Conservation (phyloP, 2,888 invertebrate genomes). For the Asteroscopus sphinx region DNA sequence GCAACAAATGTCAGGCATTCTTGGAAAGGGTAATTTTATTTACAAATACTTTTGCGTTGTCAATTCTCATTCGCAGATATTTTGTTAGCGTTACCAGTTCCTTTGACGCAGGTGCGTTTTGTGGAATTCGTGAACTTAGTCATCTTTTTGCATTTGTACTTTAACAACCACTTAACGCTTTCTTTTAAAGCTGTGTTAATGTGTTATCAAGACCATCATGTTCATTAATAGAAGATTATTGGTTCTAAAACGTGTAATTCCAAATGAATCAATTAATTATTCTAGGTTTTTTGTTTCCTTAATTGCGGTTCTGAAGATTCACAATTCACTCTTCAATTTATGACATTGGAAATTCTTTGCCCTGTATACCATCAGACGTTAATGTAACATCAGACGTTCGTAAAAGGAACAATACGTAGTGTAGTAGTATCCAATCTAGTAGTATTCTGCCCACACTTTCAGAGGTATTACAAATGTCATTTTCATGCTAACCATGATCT, state of each 20-base stretch:
- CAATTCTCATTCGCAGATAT: constrained; percentile 46
- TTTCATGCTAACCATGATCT: neutral
- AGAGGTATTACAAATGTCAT: too few relatives aligned
- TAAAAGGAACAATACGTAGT: too few relatives aligned
- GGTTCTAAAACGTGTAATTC: too few relatives aligned
- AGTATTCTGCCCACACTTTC: too few relatives aligned
- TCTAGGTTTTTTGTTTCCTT: too few relatives aligned
- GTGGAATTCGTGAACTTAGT: constrained; percentile 11
- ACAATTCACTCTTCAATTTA: neutral
- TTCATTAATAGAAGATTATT: neutral
- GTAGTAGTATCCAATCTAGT: too few relatives aligned
- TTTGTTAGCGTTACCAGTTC: constrained; percentile 39
- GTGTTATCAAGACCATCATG: neutral
- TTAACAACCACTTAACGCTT: constrained; percentile 1
- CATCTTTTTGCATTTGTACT: neutral
- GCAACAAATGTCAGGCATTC: constrained; percentile 33
- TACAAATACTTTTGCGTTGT: constrained; percentile 51
- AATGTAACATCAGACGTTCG: too few relatives aligned
- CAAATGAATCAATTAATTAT: too few relatives aligned
- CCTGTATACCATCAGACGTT: too few relatives aligned
- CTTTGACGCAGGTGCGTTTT: constrained; percentile 29
- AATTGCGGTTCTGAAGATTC: too few relatives aligned
- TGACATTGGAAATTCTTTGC: constrained; percentile 13
- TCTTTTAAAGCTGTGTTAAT: neutral
- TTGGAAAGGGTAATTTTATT: constrained; percentile 40